Base-by-base conservation (phyloP, 2,797 vertebrate species). In the Neosalanx taihuensis region DNA sequence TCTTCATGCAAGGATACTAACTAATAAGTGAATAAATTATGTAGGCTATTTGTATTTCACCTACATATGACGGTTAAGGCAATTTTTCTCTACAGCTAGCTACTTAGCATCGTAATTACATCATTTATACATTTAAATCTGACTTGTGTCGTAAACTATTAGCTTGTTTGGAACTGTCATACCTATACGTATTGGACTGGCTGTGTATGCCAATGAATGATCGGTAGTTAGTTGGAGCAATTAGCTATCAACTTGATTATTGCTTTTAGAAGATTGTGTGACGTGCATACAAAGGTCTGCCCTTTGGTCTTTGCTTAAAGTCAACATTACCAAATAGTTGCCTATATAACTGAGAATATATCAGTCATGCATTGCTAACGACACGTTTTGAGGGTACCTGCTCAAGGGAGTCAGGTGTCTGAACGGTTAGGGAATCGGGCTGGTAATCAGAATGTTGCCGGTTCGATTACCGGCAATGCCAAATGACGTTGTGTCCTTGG, bases 221-320 rank as follows among this genome's bases (percentile, higher is more conserved):
- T 56, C 3, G 17, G 17, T 56, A n/a, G 51, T 4, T 17, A 53
- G 51, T n/a, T 53, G 51, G 51, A 53, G 18, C 51, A 56, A 56
- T 56, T 56, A n/a, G 6, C 5, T 56, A 56, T 17, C 51, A 56
- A 56, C 18, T 56, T 56, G 51, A n/a, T 56, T 56, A n/a, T n/a
- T 56, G 51, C 18, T 60, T 69, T 69, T 17, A 67, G 0, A 59
- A 6, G 30, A 75, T n/a, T 35, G 23, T 61, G 68, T 51, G 64
- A 37, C 67, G 59, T 72, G 29, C 23, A 51, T 66, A 77, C 78
- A 74, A 69, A 84, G 77, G 57, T 9, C 20, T 82, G 70, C 83
- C 71, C 85, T 87, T 89, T 87, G 84, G 84, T 69, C 78, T 46
- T 46, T 46, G 53, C 29, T 56, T n/a, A 69, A 64, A 26, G 64